These are phyloP conservation scores for Jordanella pulchra DNA, from an alignment of 2,797 vertebrate genomes.

Conservation along the genomic window DNA sequence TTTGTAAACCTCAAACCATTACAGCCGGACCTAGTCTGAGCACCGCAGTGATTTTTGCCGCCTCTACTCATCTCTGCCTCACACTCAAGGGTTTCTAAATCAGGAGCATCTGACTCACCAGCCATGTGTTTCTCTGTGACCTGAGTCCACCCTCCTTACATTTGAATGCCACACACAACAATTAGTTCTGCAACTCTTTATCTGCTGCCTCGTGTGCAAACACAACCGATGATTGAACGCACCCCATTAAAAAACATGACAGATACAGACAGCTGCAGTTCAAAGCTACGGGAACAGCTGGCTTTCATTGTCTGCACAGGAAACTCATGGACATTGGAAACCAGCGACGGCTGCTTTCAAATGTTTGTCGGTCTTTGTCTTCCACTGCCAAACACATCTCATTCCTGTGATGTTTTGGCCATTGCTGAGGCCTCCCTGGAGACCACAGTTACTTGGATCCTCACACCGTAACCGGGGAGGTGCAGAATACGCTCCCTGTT, in stretches of 20 bases:
- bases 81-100: slow-evolving; percentile 71
- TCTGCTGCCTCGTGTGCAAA: slow-evolving; percentile 36
- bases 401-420: slow-evolving; percentile 71
- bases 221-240: slow-evolving; percentile 45
- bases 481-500: slow-evolving; percentile 61
- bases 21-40: slow-evolving; percentile 49
- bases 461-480: slow-evolving; percentile 55
- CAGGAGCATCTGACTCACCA: slow-evolving; percentile 59
- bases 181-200: slow-evolving; percentile 48
- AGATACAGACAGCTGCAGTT: slow-evolving; percentile 61
- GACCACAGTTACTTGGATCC: slow-evolving; percentile 65
- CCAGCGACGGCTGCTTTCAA: slow-evolving; percentile 55
- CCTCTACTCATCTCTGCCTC: slow-evolving; percentile 34
- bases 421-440: slow-evolving; percentile 67
- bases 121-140: slow-evolving; percentile 65
- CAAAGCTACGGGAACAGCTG: slow-evolving; percentile 70
- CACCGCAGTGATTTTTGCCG: slow-evolving; percentile 26
- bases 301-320: slow-evolving; percentile 64
- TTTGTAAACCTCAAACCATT: slow-evolving; percentile 48
- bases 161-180: slow-evolving; percentile 44
- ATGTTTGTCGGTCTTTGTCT: slow-evolving; percentile 53
- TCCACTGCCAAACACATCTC: slow-evolving; percentile 49
- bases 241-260: slow-evolving; percentile 23
- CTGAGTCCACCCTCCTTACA: slow-evolving; percentile 51
- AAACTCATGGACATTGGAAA: slow-evolving; percentile 65